A percentile compares a stretch with the other conserved stretches of the same genome.
Evolutionary conservation across 2,797 vertebrate genomes (phyloP).

Genomic region (Euphonia xanthogaster): DNA sequence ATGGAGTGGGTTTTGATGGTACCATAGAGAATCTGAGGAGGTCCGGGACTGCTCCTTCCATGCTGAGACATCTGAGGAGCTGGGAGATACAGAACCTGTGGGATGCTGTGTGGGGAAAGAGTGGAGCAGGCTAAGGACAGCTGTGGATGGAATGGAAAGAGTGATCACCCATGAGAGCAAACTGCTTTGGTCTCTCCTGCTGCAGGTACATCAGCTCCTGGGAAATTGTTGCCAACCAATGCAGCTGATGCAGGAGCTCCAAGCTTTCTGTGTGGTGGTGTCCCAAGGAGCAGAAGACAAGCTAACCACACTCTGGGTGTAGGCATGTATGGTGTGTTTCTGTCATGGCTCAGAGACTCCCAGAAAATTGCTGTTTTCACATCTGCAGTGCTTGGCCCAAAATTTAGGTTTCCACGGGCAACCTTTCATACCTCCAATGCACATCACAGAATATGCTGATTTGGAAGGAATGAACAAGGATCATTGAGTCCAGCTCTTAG

Average conservation of each 20-base stretch:
- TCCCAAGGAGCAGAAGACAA: not conserved
- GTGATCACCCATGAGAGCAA: not conserved
- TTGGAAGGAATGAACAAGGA: not conserved
- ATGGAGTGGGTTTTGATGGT: not conserved
- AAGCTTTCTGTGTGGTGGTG: too few species aligned
- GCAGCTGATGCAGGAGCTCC: not conserved
- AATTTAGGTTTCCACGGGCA: not conserved
- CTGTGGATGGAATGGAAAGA: not conserved
- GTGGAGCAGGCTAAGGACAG: not conserved
- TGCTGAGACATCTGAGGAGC: not conserved
- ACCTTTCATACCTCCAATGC: fast-evolving
- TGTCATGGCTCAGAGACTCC: not conserved
- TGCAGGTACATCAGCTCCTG: not conserved
- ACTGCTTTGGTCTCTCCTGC: not conserved
- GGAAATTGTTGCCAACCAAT: fast-evolving
- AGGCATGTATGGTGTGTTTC: fast-evolving
- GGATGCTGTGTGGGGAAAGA: not conserved
- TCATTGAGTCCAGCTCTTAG: fast-evolving
- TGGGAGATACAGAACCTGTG: fast-evolving
- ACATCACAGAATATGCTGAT: not conserved
- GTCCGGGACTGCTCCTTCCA: not conserved
- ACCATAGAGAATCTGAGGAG: not conserved
- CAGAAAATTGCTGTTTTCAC: not conserved
- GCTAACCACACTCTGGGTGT: fast-evolving
- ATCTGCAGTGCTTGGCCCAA: not conserved